Percentiles rank a stretch among this genome's conserved stretches.
Evolutionary conservation across 2,113 vertebrate species (phyloP).

Genomic region (Nycticebus coucang): DNA sequence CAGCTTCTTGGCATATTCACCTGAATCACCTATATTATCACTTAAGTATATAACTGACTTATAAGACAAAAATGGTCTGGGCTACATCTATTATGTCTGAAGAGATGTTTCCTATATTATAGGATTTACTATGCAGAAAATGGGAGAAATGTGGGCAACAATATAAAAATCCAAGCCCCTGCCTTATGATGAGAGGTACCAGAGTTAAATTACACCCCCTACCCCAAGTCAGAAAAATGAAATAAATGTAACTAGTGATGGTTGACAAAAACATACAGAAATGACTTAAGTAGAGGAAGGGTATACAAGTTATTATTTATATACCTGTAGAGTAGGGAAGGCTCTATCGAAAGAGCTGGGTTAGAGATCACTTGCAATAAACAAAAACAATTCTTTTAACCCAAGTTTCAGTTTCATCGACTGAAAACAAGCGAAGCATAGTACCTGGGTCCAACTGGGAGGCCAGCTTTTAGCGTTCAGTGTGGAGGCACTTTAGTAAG

Average conservation of each 20-base stretch:
- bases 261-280: not conserved
- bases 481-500: not conserved
- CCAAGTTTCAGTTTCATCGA: not conserved
- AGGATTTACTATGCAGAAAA: not conserved
- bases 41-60: not conserved
- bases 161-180: not conserved
- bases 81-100: not conserved
- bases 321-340: not conserved
- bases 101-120: not conserved
- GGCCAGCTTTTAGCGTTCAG: not conserved
- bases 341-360: not conserved
- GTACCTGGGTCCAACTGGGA: not conserved
- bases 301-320: no score
- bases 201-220: not conserved
- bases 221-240: not conserved
- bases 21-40: not conserved
- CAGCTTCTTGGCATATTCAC: not conserved
- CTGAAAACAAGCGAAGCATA: constrained; percentile 19
- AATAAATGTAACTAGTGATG: constrained; percentile 1
- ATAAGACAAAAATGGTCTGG: not conserved
- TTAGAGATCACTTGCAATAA: not conserved
- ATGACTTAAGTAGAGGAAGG: not conserved
- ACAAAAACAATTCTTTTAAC: constrained; percentile 40
- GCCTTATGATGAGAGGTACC: not conserved
- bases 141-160: not conserved